Evolutionary conservation across 2,113 vertebrate species (phyloP).

Genomic region (Seriola rivoliana): DNA sequence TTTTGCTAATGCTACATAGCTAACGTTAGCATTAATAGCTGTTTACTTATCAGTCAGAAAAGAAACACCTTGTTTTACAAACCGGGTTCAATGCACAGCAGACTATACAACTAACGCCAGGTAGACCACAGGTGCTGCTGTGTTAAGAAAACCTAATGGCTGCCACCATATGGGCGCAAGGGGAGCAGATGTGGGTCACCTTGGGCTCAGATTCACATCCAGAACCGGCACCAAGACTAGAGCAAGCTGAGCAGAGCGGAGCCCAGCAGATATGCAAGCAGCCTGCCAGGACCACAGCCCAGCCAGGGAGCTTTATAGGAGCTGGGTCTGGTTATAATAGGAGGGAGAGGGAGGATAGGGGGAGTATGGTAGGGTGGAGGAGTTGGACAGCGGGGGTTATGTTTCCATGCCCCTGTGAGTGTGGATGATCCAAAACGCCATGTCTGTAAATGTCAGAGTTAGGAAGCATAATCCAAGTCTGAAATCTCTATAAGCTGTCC

Average conservation of each 20-base stretch:
- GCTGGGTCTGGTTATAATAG: conserved; percentile 51
- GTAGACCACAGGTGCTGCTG: background rate
- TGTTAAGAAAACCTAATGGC: background rate
- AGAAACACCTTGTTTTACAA: too few relatives aligned
- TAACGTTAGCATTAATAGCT: too few relatives aligned
- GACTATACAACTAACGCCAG: too few relatives aligned
- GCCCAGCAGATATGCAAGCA: conserved; percentile 36
- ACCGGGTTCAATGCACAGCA: too few relatives aligned
- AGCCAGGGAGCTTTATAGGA: conserved; percentile 53
- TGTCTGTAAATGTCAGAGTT: conserved; percentile 66
- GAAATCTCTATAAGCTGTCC: conserved; percentile 50
- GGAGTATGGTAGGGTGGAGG: conserved; percentile 16
- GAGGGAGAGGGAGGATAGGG: background rate
- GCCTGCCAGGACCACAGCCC: conserved; percentile 45
- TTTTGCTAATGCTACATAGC: too few relatives aligned
- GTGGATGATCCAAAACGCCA: conserved; percentile 53
- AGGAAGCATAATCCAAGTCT: conserved; percentile 55
- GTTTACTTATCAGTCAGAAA: too few relatives aligned
- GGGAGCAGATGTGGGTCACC: conserved; percentile 28
- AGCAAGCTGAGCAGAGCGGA: conserved; percentile 27
- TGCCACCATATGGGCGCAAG: background rate
- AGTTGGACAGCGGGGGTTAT: conserved; percentile 56
- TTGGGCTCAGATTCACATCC: conserved; percentile 30
- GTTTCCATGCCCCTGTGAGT: conserved; percentile 60
- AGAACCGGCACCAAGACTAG: conserved; percentile 38